phyloP scores from a whole-genome alignment of 2,113 vertebrate species.

The Poeciliopsis retropinna region DNA sequence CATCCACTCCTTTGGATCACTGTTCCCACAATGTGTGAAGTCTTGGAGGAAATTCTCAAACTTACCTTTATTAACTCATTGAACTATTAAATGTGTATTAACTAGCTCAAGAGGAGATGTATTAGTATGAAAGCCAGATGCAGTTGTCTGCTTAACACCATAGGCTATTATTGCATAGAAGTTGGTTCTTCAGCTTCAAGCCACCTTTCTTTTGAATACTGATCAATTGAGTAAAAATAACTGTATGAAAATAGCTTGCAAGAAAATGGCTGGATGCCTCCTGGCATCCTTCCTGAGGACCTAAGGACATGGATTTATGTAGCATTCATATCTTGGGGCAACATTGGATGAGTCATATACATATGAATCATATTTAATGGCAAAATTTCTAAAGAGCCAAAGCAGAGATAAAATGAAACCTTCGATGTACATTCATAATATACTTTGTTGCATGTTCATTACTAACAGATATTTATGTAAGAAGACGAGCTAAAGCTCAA shows the following conservation, averaged over 20 bases:
- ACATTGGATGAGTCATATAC: background rate
- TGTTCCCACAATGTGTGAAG: background rate
- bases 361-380: background rate
- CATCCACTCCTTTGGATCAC: too few relatives aligned
- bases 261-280: background rate
- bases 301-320: slow-evolving; percentile 9
- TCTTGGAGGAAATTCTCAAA: background rate
- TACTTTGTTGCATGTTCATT: background rate
- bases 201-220: slow-evolving; percentile 29
- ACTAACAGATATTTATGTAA: background rate
- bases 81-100: background rate
- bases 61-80: background rate
- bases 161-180: slow-evolving; percentile 11
- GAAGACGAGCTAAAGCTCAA: background rate
- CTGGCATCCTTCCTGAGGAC: slow-evolving; percentile 3
- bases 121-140: slow-evolving; percentile 6
- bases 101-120: slow-evolving; percentile 26
- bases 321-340: slow-evolving; percentile 19
- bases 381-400: background rate
- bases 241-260: background rate
- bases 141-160: slow-evolving; percentile 3
- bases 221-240: slow-evolving; percentile 54
- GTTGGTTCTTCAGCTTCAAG: slow-evolving; percentile 22
- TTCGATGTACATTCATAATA: background rate
- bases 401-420: background rate